A percentile compares a stretch with the other conserved stretches of the same genome.
These are phyloP conservation scores for Leptinotarsa lineolata DNA, from an alignment of 1,140 invertebrate species.

Conservation along the genomic window DNA sequence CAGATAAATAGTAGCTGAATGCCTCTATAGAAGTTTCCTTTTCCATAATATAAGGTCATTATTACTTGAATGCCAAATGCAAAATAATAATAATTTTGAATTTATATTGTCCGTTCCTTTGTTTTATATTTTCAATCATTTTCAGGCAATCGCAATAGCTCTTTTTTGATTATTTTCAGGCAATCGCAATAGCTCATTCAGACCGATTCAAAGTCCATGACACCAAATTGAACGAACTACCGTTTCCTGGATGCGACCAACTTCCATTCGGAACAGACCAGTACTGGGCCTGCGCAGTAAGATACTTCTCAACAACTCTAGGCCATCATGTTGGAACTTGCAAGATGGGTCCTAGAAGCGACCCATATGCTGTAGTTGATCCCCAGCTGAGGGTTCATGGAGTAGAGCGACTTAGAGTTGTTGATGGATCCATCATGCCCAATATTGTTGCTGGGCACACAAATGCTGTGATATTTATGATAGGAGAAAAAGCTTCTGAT, in stretches of 20 bases:
- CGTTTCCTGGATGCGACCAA: slow-evolving; percentile 57
- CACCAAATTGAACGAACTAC: slow-evolving; percentile 50
- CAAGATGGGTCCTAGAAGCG: slow-evolving; percentile 67
- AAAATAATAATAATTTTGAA: not conserved
- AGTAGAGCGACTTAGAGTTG: slow-evolving; percentile 61
- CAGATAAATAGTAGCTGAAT: no score
- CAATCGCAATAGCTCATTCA: slow-evolving; percentile 42
- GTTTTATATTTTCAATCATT: slow-evolving; percentile 19
- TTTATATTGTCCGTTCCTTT: not conserved
- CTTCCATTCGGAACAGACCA: slow-evolving; percentile 54
- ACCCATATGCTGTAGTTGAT: slow-evolving; percentile 66
- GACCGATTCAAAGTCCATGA: slow-evolving; percentile 41
- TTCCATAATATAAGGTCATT: not conserved
- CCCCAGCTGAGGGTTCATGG: slow-evolving; percentile 59
- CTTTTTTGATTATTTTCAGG: slow-evolving; percentile 42
- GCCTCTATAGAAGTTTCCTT: no score
- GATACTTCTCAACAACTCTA: slow-evolving; percentile 57
- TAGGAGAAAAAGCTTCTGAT: slow-evolving; percentile 69
- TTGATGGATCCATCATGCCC: slow-evolving; percentile 69
- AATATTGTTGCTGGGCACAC: slow-evolving; percentile 67
- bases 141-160: slow-evolving; percentile 46
- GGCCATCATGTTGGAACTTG: slow-evolving; percentile 63
- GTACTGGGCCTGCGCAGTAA: slow-evolving; percentile 57
- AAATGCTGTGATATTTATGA: slow-evolving; percentile 68
- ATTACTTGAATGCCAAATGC: not conserved